phyloP scores from a whole-genome alignment of 2,797 vertebrate genomes.

The Gymnothorax reevesii region DNA sequence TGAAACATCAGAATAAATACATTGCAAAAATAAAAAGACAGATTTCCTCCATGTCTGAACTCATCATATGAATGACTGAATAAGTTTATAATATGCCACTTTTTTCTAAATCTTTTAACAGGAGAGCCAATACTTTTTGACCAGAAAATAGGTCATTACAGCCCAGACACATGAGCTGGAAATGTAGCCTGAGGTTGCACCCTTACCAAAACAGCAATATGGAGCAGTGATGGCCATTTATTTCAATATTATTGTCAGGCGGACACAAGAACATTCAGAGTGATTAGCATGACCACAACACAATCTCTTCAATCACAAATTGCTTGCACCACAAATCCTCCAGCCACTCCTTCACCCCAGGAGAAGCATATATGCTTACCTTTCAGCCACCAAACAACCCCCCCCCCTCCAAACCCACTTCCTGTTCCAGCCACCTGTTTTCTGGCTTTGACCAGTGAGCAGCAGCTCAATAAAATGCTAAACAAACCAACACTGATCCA shows the following conservation, averaged over 20 bases:
- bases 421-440: slow-evolving; percentile 12
- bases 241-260: not conserved
- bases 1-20: too few species aligned
- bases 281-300: not conserved
- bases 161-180: not conserved
- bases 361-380: not conserved
- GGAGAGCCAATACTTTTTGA: too few species aligned
- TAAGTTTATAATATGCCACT: too few species aligned
- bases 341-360: not conserved
- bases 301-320: slow-evolving; percentile 3
- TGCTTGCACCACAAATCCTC: not conserved
- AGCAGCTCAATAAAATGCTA: not conserved
- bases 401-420: not conserved
- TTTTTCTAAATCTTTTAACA: too few species aligned
- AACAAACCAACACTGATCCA: not conserved
- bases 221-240: not conserved
- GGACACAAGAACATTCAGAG: not conserved
- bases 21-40: too few species aligned
- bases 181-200: not conserved
- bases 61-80: too few species aligned
- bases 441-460: not conserved
- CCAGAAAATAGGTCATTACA: not conserved
- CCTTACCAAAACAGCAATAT: not conserved
- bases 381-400: not conserved
- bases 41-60: too few species aligned